These are phyloP conservation scores for Rhinichthys klamathensis DNA, from an alignment of 2,113 vertebrate genomes.

Conservation along the genomic window DNA sequence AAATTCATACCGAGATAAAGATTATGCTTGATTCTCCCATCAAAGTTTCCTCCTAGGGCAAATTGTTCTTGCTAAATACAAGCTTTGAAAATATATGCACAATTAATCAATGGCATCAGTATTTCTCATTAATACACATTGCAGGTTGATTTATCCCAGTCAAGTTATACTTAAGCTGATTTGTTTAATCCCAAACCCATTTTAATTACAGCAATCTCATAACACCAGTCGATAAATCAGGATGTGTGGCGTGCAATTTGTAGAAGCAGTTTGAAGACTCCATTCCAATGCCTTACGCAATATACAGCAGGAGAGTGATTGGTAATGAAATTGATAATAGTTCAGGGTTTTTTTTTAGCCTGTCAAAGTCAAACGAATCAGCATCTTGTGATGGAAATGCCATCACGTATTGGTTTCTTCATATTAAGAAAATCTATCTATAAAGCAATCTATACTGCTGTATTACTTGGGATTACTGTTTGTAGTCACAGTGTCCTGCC, in stretches of 20 bases:
- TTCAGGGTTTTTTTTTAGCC: neutral
- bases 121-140: slow-evolving; percentile 36
- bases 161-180: slow-evolving; percentile 53
- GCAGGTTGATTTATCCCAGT: slow-evolving; percentile 40
- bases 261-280: neutral
- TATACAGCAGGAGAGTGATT: slow-evolving; percentile 10
- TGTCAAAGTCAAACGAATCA: neutral
- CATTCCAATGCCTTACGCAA: neutral
- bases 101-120: slow-evolving; percentile 34
- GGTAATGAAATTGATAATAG: neutral
- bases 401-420: neutral
- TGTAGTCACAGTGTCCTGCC: neutral
- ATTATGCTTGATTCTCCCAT: neutral
- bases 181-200: slow-evolving; percentile 59
- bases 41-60: slow-evolving; percentile 23
- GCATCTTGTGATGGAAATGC: neutral
- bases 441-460: no score
- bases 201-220: slow-evolving; percentile 51
- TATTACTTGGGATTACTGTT: neutral
- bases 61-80: slow-evolving; percentile 25
- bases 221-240: slow-evolving; percentile 40
- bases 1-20: slow-evolving; percentile 4
- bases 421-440: no score
- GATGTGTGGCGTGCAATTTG: slow-evolving; percentile 2
- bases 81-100: slow-evolving; percentile 8